Percentiles rank a stretch among this genome's conserved stretches.
Evolutionary conservation across 2,888 invertebrate genomes (phyloP).

Genomic region (Lycaena phlaeas): DNA sequence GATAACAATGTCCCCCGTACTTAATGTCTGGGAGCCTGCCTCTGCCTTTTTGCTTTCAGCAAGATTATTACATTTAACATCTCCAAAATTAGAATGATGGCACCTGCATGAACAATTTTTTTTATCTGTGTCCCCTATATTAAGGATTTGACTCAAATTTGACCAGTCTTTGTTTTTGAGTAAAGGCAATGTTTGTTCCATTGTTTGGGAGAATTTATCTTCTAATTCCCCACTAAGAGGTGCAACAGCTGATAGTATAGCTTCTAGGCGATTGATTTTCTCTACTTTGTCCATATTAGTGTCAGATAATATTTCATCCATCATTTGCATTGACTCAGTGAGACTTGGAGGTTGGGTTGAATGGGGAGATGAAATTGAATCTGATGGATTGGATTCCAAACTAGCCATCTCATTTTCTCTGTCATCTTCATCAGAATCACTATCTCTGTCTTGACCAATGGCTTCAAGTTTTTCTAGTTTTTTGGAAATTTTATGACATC

Average conservation of each 20-base stretch:
- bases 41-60: constrained; percentile 62
- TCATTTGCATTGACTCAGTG: constrained; percentile 91
- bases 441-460: constrained; percentile 82
- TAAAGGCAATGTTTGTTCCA: constrained; percentile 66
- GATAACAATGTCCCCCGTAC: constrained; percentile 93
- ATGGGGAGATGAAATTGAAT: constrained; percentile 82
- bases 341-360: constrained; percentile 86
- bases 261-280: constrained; percentile 89
- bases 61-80: constrained; percentile 57
- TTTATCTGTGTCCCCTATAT: constrained; percentile 53
- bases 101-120: constrained; percentile 73
- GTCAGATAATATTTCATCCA: constrained; percentile 88
- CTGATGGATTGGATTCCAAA: constrained; percentile 85
- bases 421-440: constrained; percentile 82
- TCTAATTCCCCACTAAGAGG: constrained; percentile 76
- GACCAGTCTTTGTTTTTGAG: constrained; percentile 71
- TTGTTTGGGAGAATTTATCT: constrained; percentile 64
- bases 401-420: constrained; percentile 85
- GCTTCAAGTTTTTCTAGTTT: constrained; percentile 92
- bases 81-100: constrained; percentile 59
- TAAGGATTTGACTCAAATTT: constrained; percentile 62
- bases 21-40: constrained; percentile 86
- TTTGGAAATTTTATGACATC: constrained; percentile 92
- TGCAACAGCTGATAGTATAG: constrained; percentile 86
- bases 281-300: constrained; percentile 87